Base-by-base conservation (phyloP, 1,140 invertebrate genomes). In the Neelides sp. region DNA sequence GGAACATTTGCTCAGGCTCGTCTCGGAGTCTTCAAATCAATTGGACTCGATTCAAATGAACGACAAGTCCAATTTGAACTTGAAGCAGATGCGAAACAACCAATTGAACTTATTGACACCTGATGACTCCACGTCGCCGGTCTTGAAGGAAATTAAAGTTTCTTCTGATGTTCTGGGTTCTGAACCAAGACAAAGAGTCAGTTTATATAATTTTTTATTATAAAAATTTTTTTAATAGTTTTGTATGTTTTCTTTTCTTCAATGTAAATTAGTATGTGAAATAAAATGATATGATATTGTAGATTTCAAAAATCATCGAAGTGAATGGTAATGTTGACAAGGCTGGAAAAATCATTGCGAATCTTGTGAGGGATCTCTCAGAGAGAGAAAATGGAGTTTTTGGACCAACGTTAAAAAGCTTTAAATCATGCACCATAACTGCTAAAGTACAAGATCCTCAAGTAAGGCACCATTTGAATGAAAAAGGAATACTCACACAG, bases 371-470 rank as follows among this genome's bases (percentile, higher is more conserved):
- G 41, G 46, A 52, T 13, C 35, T 61, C 4, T 46, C 59, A 22
- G 46, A 57, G 13, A 54, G 55, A 48, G 48, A 53, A 23, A 48
- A 52, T 22, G 59, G 55, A 1, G 53, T 61, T 34, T 61, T 61
- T 41, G 59, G 59, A 35, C 59, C 59, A 23, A 61, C 59, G 7
- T 23, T 61, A 10, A 55, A 57, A 48, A 55, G 52, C 37, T 61
- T 61, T 42, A 61, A 57, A 30, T 36, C 52, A 3, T 61, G 59
- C 46, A 61, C 59, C 1, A 52, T 61, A 17, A 32, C 59, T 30
- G 59, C 52, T 4, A 61, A 61, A 34, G 47, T 35, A 8, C 56
- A 61, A 43, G 55, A 61, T 30, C 58, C 54, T 19, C 36, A 52
- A 41, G 57, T 59, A 50, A 50, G 49, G n/a, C n/a, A n/a, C n/a